Percentiles rank a stretch among this genome's conserved stretches.
These are phyloP conservation scores for Psococerastis gibbosa DNA, from an alignment of 2,888 invertebrate species.

Conservation along the genomic window DNA sequence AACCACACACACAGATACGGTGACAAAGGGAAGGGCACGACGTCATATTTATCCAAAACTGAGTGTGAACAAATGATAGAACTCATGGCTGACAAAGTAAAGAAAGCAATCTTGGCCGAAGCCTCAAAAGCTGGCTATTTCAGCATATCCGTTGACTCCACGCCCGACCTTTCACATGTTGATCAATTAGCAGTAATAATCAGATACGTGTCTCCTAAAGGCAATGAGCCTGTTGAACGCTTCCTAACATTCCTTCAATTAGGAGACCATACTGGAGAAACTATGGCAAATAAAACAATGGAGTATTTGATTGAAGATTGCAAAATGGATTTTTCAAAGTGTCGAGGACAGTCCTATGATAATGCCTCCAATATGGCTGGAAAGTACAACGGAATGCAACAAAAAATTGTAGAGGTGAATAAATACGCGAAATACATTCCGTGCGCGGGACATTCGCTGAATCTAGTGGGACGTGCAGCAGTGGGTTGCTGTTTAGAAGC, in stretches of 20 bases:
- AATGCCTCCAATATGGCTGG: slow-evolving; percentile 18
- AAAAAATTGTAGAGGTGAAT: slow-evolving; percentile 9
- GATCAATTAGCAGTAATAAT: not conserved
- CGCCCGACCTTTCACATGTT: not conserved
- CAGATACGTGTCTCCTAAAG: not conserved
- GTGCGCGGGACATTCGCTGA: slow-evolving; percentile 18
- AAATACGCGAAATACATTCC: slow-evolving; percentile 16
- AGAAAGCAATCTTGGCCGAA: not conserved
- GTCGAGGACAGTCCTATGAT: not conserved
- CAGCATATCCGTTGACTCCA: not conserved
- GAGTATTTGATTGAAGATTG: not conserved
- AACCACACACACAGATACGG: slow-evolving; percentile 11
- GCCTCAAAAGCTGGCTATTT: not conserved
- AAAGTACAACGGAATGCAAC: slow-evolving; percentile 18
- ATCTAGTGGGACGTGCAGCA: slow-evolving; percentile 13
- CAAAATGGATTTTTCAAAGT: not conserved
- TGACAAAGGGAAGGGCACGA: not conserved
- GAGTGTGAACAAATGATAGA: not conserved
- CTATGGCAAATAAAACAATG: too few species aligned
- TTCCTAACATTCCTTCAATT: not conserved
- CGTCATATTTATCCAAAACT: not conserved
- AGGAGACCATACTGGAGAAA: not conserved
- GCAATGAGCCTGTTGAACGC: not conserved
- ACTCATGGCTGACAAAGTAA: not conserved
- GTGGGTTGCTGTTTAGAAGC: slow-evolving; percentile 16